A percentile compares a stretch with the other conserved stretches of the same genome.
These are phyloP conservation scores for Sebastes fasciatus DNA, from an alignment of 2,113 vertebrate genomes.

Conservation along the genomic window DNA sequence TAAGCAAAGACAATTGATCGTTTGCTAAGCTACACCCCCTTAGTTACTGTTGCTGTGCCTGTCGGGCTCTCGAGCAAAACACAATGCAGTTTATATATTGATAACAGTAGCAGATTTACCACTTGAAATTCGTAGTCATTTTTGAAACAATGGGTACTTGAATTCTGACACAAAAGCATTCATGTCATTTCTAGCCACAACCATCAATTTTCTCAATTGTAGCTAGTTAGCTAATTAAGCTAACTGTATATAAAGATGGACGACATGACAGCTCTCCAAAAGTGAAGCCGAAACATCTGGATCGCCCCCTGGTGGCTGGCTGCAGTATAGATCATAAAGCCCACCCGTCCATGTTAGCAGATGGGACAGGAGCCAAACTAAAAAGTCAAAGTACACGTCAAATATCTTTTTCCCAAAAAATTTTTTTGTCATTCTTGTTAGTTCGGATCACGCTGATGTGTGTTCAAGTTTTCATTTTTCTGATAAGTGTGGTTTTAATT, in stretches of 20 bases:
- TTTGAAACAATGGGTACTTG: background rate
- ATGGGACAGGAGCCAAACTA: too few species aligned
- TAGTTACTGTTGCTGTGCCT: background rate
- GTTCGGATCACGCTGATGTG: too few species aligned
- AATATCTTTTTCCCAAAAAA: too few species aligned
- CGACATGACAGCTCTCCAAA: too few species aligned
- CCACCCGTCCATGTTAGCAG: too few species aligned
- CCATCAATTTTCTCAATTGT: background rate
- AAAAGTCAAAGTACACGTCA: too few species aligned
- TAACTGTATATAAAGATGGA: background rate
- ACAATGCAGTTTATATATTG: background rate
- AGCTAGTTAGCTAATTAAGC: background rate
- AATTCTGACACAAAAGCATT: background rate
- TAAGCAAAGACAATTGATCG: constrained; percentile 19
- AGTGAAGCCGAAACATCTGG: too few species aligned
- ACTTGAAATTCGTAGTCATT: background rate
- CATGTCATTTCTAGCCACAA: background rate
- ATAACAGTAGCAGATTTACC: background rate
- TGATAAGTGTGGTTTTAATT: too few species aligned
- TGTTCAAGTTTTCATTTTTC: too few species aligned
- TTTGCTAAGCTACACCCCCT: constrained; percentile 1
- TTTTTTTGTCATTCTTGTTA: too few species aligned
- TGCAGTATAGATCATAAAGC: too few species aligned
- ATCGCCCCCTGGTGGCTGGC: too few species aligned
- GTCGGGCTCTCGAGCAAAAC: background rate